Percentiles rank a stretch among this genome's conserved stretches.
Conservation (phyloP, 2,888 invertebrate species). For the Eupeodes luniger region DNA sequence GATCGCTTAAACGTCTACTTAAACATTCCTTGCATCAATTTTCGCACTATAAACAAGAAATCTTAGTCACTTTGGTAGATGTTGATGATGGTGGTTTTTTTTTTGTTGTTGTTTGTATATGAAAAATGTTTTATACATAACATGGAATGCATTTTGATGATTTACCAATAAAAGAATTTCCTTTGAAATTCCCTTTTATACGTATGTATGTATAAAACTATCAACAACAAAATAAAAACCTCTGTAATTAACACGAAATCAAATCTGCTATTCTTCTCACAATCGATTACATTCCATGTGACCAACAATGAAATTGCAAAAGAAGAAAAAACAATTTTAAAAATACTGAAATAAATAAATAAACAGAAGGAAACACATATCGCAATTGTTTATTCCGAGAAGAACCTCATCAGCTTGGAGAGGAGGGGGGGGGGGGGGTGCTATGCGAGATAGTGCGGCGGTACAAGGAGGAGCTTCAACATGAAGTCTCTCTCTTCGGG, state of each 20-base stretch:
- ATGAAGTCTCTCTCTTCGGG: neutral
- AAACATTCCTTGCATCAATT: slow-evolving; percentile 38
- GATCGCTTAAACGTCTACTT: neutral
- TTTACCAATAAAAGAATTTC: slow-evolving; percentile 45
- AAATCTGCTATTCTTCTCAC: slow-evolving; percentile 71
- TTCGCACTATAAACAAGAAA: slow-evolving; percentile 51
- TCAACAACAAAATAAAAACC: slow-evolving; percentile 30
- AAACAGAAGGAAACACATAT: slow-evolving; percentile 54
- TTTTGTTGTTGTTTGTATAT: neutral
- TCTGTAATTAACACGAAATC: slow-evolving; percentile 75
- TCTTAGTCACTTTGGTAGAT: slow-evolving; percentile 4
- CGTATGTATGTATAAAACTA: neutral
- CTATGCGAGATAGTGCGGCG: too few relatives aligned
- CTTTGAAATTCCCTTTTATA: slow-evolving; percentile 36
- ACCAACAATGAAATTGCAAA: slow-evolving; percentile 31
- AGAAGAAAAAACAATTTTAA: neutral
- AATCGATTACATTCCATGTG: slow-evolving; percentile 73
- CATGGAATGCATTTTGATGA: slow-evolving; percentile 56
- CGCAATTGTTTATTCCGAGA: slow-evolving; percentile 68
- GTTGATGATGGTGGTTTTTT: too few relatives aligned
- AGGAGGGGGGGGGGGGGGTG: neutral
- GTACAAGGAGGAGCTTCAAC: slow-evolving; percentile 11
- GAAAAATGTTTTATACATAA: slow-evolving; percentile 22
- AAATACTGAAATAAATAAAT: slow-evolving; percentile 19
- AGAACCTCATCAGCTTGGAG: slow-evolving; percentile 9